phyloP scores from a whole-genome alignment of 2,113 vertebrate species.

The Pangasianodon gigas region DNA sequence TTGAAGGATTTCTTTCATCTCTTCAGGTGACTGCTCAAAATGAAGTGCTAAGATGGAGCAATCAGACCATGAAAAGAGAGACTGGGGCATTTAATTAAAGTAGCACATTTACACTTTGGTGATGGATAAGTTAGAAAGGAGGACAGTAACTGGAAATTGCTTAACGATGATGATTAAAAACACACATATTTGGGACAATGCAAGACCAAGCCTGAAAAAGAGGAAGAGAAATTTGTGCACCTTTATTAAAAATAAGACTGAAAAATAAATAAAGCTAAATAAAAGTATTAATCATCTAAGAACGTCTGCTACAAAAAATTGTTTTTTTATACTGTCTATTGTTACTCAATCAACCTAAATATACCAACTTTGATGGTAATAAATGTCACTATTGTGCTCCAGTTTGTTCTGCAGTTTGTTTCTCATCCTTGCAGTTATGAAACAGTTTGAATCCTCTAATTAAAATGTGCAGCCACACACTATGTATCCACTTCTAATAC shows the following conservation, averaged over 20 bases:
- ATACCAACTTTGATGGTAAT: neutral
- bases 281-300: neutral
- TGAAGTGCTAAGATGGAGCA: neutral
- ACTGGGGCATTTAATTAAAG: neutral
- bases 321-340: neutral
- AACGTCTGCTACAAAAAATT: neutral
- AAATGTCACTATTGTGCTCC: neutral
- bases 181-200: neutral
- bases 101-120: neutral
- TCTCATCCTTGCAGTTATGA: neutral
- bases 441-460: neutral
- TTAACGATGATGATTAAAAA: neutral
- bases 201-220: neutral
- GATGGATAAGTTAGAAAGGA: neutral
- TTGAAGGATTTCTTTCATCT: constrained; percentile 36
- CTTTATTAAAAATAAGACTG: neutral
- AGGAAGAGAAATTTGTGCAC: neutral
- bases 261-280: neutral
- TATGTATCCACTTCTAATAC: neutral
- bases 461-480: constrained; percentile 15
- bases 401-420: neutral
- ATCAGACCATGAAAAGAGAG: neutral
- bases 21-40: constrained; percentile 1
- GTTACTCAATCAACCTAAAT: neutral
- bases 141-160: neutral